phyloP scores from a whole-genome alignment of 2,113 vertebrate species.

The Podarcis raffonei region DNA sequence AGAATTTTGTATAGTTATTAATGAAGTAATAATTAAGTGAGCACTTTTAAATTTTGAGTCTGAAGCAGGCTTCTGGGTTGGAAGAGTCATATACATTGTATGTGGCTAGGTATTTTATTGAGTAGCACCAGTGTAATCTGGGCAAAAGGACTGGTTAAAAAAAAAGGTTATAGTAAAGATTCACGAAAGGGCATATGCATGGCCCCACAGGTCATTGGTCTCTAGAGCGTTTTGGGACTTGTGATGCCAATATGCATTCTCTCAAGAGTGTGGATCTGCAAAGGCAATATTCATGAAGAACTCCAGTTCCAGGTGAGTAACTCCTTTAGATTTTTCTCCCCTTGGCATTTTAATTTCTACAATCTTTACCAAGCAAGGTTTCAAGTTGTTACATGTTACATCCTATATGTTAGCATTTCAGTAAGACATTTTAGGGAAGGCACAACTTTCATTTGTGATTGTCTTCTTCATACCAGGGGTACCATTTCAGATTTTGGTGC shows the following conservation, averaged over 20 bases:
- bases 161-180: slow-evolving; percentile 19
- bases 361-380: neutral
- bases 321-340: slow-evolving; percentile 2
- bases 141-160: neutral
- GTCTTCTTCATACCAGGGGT: neutral
- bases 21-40: neutral
- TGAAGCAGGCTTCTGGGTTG: neutral
- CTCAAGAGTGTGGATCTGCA: slow-evolving; percentile 8
- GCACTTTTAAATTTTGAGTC: neutral
- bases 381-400: neutral
- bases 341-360: slow-evolving; percentile 22
- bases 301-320: slow-evolving; percentile 26
- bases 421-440: neutral
- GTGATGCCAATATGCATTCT: slow-evolving; percentile 21
- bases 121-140: neutral
- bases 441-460: neutral
- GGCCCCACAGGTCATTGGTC: slow-evolving; percentile 34
- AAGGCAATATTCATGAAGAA: slow-evolving; percentile 38
- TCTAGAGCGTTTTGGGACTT: slow-evolving; percentile 33
- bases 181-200: slow-evolving; percentile 23
- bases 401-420: neutral
- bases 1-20: neutral
- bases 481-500: neutral
- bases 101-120: neutral
- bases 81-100: neutral